Base-by-base conservation (phyloP, 2,888 invertebrate species). In the Bombylius discolor region DNA sequence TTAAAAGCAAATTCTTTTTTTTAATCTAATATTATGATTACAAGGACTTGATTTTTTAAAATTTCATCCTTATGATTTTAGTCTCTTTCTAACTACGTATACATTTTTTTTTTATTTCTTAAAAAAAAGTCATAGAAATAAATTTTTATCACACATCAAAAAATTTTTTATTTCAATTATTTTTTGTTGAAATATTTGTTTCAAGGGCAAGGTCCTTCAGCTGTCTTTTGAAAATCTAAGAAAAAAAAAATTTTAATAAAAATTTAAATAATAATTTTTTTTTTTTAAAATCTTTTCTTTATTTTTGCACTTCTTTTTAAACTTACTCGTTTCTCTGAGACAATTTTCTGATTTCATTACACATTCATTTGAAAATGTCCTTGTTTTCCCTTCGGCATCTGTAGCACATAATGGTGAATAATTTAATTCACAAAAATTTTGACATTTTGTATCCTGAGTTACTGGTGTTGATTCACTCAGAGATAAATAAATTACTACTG, bases 311-410 rank as follows among this genome's bases (percentile, higher is more conserved):
- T 5, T 7, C 8, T 11, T 42, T 11, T 42, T 11, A 42, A 11
- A 63, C 65, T 67, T 65, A 68, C 69, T 68, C 57, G 65, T 60
- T 56, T 64, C 63, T 56, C 65, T 71, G 51, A 72, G 65, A 58
- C 73, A 73, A 63, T 73, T 73, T 61, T 73, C 74, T 36, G 70
- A 69, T 63, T 71, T 72, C 64, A 73, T 66, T 51, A 72, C 67
- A 62, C 73, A 73, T 54, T 69, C 59, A 63, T 71, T 73, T 52
- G 68, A 68, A 59, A 72, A 73, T 42, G 71, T 68, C 62, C 67
- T 70, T 53, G 72, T 71, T 57, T 70, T 66, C 13, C 73, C 73
- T 51, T 69, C 70, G 59, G 73, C 73, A 58, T 73, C 71, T 54
- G 72, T 72, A 32, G 70, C 72, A 55, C 73, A 73, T 31, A 73